These are phyloP conservation scores for Apistogramma diplotaenia DNA, from an alignment of 2,113 vertebrate species.

Conservation along the genomic window DNA sequence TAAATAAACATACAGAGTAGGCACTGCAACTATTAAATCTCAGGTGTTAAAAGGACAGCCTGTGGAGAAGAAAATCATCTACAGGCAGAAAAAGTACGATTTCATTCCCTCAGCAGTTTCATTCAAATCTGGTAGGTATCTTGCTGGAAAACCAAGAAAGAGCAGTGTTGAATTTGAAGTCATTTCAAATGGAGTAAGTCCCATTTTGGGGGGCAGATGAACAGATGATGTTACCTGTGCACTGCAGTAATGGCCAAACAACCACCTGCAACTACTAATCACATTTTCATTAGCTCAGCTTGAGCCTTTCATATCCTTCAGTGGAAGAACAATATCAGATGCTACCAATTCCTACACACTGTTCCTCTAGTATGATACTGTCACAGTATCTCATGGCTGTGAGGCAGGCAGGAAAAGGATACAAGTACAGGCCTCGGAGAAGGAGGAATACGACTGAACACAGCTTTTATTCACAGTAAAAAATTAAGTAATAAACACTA, in stretches of 20 bases:
- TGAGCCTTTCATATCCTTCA: no score
- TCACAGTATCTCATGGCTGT: no score
- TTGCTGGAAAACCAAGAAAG: neutral
- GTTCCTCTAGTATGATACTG: neutral
- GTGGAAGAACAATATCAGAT: neutral
- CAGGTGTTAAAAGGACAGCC: neutral
- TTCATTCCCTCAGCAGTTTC: neutral
- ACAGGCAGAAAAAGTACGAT: no score
- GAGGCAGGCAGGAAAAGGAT: no score
- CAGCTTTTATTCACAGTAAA: no score
- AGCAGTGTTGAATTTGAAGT: neutral
- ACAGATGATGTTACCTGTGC: neutral
- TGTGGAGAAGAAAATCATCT: no score
- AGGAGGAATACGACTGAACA: no score
- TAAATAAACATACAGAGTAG: neutral
- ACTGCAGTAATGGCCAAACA: neutral
- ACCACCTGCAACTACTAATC: neutral
- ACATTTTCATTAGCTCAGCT: no score
- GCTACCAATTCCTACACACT: neutral
- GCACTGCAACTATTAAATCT: neutral
- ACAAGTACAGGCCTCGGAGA: no score
- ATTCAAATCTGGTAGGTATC: neutral
- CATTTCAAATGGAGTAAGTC: neutral
- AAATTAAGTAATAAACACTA: no score
- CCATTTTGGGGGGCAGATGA: neutral